Percentiles rank a stretch among this genome's conserved stretches.
Evolutionary conservation across 2,888 invertebrate genomes (phyloP).

Genomic region (Ceratothoa steindachneri): DNA sequence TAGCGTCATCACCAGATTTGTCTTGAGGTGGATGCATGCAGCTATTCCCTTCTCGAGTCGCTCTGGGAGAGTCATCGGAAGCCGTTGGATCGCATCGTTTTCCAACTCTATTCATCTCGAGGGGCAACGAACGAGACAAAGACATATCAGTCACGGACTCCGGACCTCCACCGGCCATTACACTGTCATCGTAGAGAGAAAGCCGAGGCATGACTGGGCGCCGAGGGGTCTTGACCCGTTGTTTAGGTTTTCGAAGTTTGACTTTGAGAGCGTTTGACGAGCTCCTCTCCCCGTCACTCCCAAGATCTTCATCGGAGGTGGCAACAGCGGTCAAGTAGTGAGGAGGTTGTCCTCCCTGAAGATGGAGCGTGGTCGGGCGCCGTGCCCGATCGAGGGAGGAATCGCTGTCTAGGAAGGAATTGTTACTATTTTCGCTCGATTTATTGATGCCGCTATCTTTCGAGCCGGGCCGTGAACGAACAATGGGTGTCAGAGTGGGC

Average conservation of each 20-base stretch:
- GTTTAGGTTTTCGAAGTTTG: slow-evolving; percentile 37
- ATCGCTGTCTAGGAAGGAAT: slow-evolving; percentile 37
- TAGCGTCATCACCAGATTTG: no score
- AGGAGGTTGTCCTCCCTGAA: slow-evolving; percentile 1
- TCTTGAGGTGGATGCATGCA: no score
- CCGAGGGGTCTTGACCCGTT: slow-evolving; percentile 41
- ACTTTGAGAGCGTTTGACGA: slow-evolving; percentile 14
- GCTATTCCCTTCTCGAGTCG: no score
- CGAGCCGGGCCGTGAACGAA: slow-evolving; percentile 36
- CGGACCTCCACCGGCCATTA: neutral
- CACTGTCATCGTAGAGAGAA: slow-evolving; percentile 73
- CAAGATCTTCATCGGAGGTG: neutral
- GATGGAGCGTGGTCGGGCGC: slow-evolving; percentile 37
- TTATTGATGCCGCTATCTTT: slow-evolving; percentile 44
- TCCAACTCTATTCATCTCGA: neutral
- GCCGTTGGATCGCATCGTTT: no score
- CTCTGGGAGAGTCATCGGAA: no score
- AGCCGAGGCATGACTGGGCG: slow-evolving; percentile 57
- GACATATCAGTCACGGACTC: neutral
- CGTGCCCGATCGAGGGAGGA: slow-evolving; percentile 31
- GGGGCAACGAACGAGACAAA: neutral
- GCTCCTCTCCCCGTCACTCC: neutral
- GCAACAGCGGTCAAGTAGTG: neutral
- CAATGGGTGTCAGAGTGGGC: slow-evolving; percentile 31
- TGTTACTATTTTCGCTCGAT: slow-evolving; percentile 41